These are phyloP conservation scores for Antitype chi DNA, from an alignment of 2,888 invertebrate genomes.

Conservation along the genomic window DNA sequence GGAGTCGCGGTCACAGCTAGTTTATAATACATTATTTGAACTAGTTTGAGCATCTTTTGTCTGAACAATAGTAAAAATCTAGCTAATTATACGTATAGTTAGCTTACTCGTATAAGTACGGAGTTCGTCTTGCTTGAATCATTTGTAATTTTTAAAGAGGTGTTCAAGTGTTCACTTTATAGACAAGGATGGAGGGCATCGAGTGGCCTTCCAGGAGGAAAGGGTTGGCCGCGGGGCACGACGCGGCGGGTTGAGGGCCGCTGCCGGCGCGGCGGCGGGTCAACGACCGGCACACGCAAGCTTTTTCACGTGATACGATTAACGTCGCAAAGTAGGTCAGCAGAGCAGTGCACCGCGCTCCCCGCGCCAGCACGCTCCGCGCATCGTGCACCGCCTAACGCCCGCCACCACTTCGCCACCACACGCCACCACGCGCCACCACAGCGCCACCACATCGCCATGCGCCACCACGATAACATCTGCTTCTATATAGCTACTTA, in stretches of 20 bases:
- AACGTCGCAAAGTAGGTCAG: slow-evolving; percentile 83
- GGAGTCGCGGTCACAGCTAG: background rate
- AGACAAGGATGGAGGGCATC: slow-evolving; percentile 29
- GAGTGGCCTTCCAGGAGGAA: slow-evolving; percentile 45
- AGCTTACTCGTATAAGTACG: no score
- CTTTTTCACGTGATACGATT: slow-evolving; percentile 86
- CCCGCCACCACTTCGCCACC: slow-evolving; percentile 45
- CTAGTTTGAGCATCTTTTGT: background rate
- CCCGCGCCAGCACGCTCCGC: slow-evolving; percentile 52
- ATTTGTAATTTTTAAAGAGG: background rate
- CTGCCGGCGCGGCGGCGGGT: slow-evolving; percentile 69
- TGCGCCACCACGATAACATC: slow-evolving; percentile 56
- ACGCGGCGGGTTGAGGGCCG: slow-evolving; percentile 59
- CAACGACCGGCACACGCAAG: slow-evolving; percentile 83
- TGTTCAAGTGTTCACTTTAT: background rate
- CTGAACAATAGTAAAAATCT: background rate
- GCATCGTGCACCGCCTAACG: slow-evolving; percentile 56
- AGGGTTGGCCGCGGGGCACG: slow-evolving; percentile 28
- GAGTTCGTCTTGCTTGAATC: no score
- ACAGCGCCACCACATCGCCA: slow-evolving; percentile 38
- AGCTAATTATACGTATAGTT: background rate
- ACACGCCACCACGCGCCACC: slow-evolving; percentile 57
- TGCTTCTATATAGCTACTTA: slow-evolving; percentile 13
- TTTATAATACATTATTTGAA: background rate
- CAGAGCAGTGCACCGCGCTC: slow-evolving; percentile 77